A percentile compares a stretch with the other conserved stretches of the same genome.
Evolutionary conservation across 2,797 vertebrate species (phyloP).

Genomic region (Manis crassicaudata): DNA sequence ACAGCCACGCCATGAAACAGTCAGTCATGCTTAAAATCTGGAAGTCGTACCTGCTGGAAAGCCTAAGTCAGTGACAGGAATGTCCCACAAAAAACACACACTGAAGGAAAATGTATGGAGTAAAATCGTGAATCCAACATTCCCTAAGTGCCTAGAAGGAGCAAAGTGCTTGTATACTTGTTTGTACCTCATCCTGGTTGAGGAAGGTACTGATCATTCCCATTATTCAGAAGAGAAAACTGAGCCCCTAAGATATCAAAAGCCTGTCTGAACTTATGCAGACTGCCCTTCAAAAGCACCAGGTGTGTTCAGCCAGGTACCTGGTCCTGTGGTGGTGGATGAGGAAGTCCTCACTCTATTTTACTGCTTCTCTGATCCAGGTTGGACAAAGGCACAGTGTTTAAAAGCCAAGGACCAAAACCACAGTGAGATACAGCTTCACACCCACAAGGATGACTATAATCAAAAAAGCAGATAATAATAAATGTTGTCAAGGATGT

Average conservation of each 20-base stretch:
- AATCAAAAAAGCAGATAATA: neutral
- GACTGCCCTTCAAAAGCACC: neutral
- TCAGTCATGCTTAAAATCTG: neutral
- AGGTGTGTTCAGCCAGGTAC: neutral
- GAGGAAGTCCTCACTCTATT: neutral
- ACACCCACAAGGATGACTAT: neutral
- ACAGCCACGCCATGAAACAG: neutral
- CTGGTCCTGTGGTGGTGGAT: neutral
- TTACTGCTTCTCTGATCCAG: neutral
- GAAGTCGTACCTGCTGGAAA: neutral
- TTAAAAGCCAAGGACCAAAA: conserved; percentile 5
- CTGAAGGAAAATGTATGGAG: neutral
- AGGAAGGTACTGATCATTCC: neutral
- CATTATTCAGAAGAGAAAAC: neutral
- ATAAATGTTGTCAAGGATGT: neutral
- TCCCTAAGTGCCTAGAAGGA: neutral
- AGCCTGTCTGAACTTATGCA: neutral
- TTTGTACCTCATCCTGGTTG: neutral
- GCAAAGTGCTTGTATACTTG: neutral
- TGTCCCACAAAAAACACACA: neutral
- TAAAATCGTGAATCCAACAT: neutral
- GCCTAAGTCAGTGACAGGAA: neutral
- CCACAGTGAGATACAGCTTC: neutral
- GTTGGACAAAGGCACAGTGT: neutral
- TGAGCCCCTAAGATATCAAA: neutral